These are phyloP conservation scores for Andrena bucephala DNA, from an alignment of 2,888 invertebrate species.

Conservation along the genomic window DNA sequence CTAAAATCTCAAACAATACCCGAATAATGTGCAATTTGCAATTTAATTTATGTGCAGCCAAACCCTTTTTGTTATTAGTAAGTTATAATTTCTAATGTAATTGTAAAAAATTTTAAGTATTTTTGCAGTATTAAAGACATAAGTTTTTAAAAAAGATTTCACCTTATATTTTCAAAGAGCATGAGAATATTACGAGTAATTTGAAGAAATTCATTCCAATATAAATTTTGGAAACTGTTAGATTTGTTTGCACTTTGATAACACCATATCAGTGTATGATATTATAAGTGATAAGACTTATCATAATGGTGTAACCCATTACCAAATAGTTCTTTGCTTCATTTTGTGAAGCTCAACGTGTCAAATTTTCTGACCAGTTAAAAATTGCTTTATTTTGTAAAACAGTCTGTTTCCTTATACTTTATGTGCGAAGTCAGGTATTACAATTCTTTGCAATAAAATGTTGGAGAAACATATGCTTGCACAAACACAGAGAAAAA, in stretches of 20 bases:
- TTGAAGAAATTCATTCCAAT: not conserved
- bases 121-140: not conserved
- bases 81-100: not conserved
- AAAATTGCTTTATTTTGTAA: not conserved
- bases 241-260: not conserved
- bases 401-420: no score
- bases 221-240: not conserved
- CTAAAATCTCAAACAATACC: not conserved
- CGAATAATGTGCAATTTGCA: not conserved
- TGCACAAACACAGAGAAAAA: not conserved
- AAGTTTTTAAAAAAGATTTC: not conserved
- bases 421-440: no score
- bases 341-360: not conserved
- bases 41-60: not conserved
- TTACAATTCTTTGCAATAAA: not conserved
- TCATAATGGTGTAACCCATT: not conserved
- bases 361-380: not conserved
- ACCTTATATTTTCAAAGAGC: not conserved
- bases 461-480: no score
- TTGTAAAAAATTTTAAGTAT: not conserved
- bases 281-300: not conserved
- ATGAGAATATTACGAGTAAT: not conserved
- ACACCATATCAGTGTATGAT: not conserved
- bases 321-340: not conserved
- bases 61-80: not conserved